phyloP scores from a whole-genome alignment of 2,888 invertebrate genomes.

The Hyles lineata region DNA sequence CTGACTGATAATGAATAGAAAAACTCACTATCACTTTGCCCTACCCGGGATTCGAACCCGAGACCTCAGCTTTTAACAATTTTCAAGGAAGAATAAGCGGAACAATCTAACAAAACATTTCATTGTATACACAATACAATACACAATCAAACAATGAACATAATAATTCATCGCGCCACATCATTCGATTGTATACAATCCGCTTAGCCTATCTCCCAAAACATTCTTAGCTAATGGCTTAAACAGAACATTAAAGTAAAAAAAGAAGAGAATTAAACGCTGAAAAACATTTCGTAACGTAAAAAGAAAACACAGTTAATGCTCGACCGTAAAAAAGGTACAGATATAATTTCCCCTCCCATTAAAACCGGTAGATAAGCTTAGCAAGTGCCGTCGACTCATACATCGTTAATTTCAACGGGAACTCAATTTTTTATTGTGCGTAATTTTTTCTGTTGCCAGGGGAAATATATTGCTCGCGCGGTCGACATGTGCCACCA shows the following conservation, averaged over 20 bases:
- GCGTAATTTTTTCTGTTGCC: conserved; percentile 64
- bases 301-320: conserved; percentile 67
- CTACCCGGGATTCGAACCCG: no score
- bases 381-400: conserved; percentile 72
- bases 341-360: conserved; percentile 59
- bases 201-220: conserved; percentile 37
- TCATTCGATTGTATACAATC: conserved; percentile 40
- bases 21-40: no score
- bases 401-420: conserved; percentile 78
- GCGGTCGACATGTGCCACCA: conserved; percentile 63
- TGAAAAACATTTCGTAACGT: conserved; percentile 55
- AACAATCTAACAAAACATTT: no score
- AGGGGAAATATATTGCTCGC: conserved; percentile 58
- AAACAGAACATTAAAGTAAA: conserved; percentile 44
- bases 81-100: no score
- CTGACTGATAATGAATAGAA: no score
- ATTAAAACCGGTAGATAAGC: conserved; percentile 77
- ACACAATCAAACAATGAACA: conserved; percentile 29
- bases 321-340: conserved; percentile 53
- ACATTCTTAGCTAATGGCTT: conserved; percentile 42
- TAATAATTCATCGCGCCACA: conserved; percentile 37
- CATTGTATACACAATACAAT: not conserved
- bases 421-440: conserved; percentile 77
- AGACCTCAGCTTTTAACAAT: no score
- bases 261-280: conserved; percentile 54